Conservation (phyloP, 2,113 vertebrate species). For the Puffinus mauretanicus region DNA sequence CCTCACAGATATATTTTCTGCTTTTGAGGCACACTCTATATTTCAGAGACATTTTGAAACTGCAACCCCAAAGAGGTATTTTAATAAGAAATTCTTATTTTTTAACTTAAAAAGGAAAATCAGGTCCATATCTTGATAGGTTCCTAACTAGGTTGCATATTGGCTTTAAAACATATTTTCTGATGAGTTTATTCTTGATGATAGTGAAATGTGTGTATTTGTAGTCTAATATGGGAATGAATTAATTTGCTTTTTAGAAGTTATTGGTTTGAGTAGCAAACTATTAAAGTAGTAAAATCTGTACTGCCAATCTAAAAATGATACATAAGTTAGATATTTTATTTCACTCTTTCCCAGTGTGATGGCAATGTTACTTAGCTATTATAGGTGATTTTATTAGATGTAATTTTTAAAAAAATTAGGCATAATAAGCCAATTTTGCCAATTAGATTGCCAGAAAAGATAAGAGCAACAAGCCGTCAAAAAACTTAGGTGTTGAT, state of each 20-base stretch:
- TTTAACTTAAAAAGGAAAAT: background rate
- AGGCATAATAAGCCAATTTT: background rate
- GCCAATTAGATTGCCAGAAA: background rate
- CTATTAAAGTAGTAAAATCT: slow-evolving; percentile 12
- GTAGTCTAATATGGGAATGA: background rate
- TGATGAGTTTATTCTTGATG: background rate
- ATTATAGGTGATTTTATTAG: background rate
- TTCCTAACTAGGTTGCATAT: background rate
- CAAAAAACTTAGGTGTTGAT: background rate
- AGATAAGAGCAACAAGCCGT: background rate
- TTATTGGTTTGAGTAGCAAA: slow-evolving; percentile 6
- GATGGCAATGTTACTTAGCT: background rate
- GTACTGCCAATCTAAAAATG: background rate
- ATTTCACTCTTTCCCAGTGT: background rate
- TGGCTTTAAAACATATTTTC: background rate
- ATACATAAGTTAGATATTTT: background rate
- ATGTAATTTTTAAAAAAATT: background rate
- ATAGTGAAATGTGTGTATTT: background rate
- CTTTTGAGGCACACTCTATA: background rate
- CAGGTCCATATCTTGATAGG: background rate
- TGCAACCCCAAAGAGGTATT: background rate
- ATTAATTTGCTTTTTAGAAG: background rate
- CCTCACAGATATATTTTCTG: background rate
- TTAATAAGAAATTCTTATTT: background rate
- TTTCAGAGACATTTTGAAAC: background rate